Base-by-base conservation (phyloP, 1,140 invertebrate genomes). In the Meloidogyne floridensis region DNA sequence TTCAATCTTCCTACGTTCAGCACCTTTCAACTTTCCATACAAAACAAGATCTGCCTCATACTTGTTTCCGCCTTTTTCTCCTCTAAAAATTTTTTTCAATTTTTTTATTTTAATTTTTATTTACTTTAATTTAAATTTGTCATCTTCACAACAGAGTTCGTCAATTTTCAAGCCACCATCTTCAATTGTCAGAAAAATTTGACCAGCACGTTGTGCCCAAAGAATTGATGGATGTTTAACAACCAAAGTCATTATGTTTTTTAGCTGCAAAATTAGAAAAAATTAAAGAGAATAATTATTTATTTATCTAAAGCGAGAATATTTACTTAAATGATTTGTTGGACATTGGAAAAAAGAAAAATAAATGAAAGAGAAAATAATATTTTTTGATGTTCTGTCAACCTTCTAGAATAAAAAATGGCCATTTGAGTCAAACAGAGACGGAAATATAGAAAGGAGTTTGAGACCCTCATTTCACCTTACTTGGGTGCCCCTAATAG, bases 111-210 rank as follows among this genome's bases (percentile, higher is more conserved):
- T 18, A 78, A 78, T 3, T 15, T 69, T 15, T 32, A 32, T 69
- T 47, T 85, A 86, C 86, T 80, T 80, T 42, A 87, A 83, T 51
- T 85, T 82, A 71, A 87, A 87, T 20, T 80, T 87, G 56, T 85
- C 88, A 18, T 80, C 87, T 13, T 88, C 79, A 71, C 89, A 53
- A 53, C 43, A 59, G 59, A 87, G 75, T 72, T 89, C 77, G n/a
- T 87, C 79, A 11, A 87, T 72, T 20, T 82, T 88, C 84, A 87
- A 76, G 70, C 87, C 86, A 20, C 86, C 87, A 15, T 88, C 79
- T 72, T 87, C 85, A 53, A 88, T 75, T 20, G 86, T 83, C 72
- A 87, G 72, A 59, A 82, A 81, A n/a, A 87, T 13, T 43, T 79
- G 51, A 11, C 54, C 70, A 47, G 86, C 73, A 42, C 87, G 86